Conservation (phyloP, 2,888 invertebrate genomes). For the Morinoia aosen region DNA sequence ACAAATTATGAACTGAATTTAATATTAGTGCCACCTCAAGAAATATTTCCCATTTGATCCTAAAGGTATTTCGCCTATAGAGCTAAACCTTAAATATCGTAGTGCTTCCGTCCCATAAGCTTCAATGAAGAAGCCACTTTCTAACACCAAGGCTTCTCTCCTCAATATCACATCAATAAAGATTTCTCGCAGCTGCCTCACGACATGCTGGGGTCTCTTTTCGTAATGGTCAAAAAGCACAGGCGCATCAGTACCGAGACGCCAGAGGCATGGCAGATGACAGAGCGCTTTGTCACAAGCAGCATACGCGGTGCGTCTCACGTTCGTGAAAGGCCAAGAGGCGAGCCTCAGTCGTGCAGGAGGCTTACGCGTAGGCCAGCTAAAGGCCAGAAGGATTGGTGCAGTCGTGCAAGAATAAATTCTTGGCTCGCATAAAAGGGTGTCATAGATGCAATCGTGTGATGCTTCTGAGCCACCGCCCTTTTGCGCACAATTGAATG, state of each 20-base stretch:
- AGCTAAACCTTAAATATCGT: not conserved
- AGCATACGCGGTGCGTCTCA: not conserved
- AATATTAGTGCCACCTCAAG: not conserved
- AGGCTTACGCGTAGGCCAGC: not conserved
- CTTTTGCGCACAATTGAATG: not conserved
- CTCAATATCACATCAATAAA: slow-evolving; percentile 8
- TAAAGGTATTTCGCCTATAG: not conserved
- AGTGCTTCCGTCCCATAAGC: not conserved
- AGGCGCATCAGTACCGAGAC: not conserved
- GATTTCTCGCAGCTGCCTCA: not conserved
- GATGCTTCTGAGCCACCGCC: not conserved
- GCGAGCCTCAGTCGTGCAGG: not conserved
- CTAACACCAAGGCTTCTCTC: not conserved
- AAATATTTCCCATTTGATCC: not conserved
- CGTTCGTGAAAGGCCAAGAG: not conserved
- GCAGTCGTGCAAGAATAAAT: slow-evolving; percentile 12
- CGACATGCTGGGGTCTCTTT: not conserved
- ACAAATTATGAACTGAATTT: not conserved
- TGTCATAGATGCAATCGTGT: not conserved
- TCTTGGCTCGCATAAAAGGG: slow-evolving; percentile 17
- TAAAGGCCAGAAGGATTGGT: slow-evolving; percentile 4
- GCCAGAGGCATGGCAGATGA: not conserved
- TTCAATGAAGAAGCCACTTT: not conserved
- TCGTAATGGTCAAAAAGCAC: not conserved
- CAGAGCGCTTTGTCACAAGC: not conserved